Percentiles rank a stretch among this genome's conserved stretches.
Conservation (phyloP, 2,888 invertebrate species). For the Fabriciana adippe region DNA sequence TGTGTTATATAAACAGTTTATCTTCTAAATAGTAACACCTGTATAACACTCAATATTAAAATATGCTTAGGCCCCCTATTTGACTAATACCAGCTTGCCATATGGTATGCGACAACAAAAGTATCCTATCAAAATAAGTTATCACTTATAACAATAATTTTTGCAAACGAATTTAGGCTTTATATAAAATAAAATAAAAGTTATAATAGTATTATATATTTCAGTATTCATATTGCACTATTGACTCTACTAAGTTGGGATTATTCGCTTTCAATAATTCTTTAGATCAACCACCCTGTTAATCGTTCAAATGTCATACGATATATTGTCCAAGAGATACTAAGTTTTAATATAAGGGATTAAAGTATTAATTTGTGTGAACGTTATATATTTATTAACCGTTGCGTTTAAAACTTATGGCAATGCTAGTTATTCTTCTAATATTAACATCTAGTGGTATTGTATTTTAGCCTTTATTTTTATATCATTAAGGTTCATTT, state of each 20-base stretch:
- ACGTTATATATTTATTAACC: conserved; percentile 51
- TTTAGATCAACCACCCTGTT: conserved; percentile 76
- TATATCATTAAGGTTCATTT: conserved; percentile 38
- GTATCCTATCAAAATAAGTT: conserved; percentile 24
- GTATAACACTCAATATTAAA: conserved; percentile 58
- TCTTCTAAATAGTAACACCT: conserved; percentile 58
- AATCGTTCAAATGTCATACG: conserved; percentile 66
- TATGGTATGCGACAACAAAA: conserved; percentile 70
- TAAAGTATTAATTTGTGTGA: conserved; percentile 41
- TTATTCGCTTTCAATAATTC: conserved; percentile 72
- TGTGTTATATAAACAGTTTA: conserved; percentile 35
- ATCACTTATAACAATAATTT: conserved; percentile 3
- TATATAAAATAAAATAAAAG: conserved; percentile 12
- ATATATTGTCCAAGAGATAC: conserved; percentile 37
- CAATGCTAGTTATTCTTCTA: conserved; percentile 52
- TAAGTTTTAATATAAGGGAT: conserved; percentile 42
- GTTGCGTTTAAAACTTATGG: conserved; percentile 60
- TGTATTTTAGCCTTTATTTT: conserved; percentile 43
- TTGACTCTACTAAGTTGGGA: conserved; percentile 53
- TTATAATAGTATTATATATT: conserved; percentile 22
- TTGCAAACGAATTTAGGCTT: conserved; percentile 19
- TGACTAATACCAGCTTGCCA: conserved; percentile 68
- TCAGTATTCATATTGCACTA: conserved; percentile 5
- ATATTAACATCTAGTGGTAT: conserved; percentile 33
- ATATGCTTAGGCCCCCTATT: conserved; percentile 67